phyloP scores from a whole-genome alignment of 2,888 invertebrate genomes.

The Netelia melanura region DNA sequence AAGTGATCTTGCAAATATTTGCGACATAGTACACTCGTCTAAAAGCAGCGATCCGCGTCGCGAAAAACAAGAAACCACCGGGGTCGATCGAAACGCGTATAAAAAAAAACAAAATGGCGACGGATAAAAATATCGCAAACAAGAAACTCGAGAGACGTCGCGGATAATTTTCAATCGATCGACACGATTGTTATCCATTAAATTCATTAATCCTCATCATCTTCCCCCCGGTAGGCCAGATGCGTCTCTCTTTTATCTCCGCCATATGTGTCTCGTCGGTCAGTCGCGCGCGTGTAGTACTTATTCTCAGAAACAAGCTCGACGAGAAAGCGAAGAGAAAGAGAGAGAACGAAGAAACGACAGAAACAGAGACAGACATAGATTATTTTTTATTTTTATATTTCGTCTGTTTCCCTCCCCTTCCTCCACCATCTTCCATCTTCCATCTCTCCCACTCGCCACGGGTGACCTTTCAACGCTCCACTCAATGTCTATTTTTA shows the following conservation, averaged over 20 bases:
- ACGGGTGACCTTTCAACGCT: conserved; percentile 48
- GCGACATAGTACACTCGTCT: no score
- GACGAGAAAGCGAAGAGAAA: neutral
- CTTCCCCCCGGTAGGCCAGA: conserved; percentile 4
- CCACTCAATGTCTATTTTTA: conserved; percentile 52
- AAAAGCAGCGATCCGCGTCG: neutral
- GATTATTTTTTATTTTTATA: conserved; percentile 58
- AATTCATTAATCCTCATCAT: conserved; percentile 28
- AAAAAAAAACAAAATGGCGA: neutral
- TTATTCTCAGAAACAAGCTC: conserved; percentile 17
- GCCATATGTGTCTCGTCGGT: neutral
- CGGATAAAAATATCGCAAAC: neutral
- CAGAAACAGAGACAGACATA: conserved; percentile 6
- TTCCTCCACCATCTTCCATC: no score
- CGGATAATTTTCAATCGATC: neutral
- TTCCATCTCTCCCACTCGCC: no score
- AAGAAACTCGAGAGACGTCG: neutral
- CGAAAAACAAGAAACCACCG: neutral
- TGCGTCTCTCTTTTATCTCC: neutral
- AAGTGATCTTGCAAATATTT: no score
- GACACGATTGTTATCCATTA: conserved; percentile 9
- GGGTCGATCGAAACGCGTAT: neutral
- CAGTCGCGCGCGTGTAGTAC: conserved; percentile 7
- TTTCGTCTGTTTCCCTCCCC: conserved; percentile 15
- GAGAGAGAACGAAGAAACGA: conserved; percentile 6